Evolutionary conservation across 2,888 invertebrate genomes (phyloP).

Genomic region (Rhogogaster chlorosoma): DNA sequence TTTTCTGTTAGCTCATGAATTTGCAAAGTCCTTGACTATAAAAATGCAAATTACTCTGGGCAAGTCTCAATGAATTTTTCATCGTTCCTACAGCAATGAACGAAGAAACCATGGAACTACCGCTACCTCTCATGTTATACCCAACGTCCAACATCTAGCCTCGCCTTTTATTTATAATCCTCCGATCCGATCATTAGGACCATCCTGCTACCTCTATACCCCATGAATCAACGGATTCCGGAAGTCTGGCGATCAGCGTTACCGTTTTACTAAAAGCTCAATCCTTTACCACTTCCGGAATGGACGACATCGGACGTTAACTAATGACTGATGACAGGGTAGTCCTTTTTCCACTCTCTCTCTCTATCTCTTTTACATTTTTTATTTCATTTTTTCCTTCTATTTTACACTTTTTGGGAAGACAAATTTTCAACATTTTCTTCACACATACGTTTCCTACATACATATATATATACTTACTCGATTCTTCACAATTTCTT

Average conservation of each 20-base stretch:
- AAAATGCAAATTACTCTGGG: constrained; percentile 47
- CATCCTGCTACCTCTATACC: not conserved
- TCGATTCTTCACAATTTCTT: not conserved
- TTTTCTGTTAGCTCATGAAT: constrained; percentile 48
- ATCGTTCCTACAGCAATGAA: constrained; percentile 35
- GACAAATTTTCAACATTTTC: not conserved
- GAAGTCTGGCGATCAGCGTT: not conserved
- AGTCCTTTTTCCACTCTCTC: not conserved
- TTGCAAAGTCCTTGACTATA: constrained; percentile 50
- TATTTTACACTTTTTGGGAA: not conserved
- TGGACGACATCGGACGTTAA: not conserved
- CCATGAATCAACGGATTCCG: constrained; percentile 27
- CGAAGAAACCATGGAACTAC: constrained; percentile 30
- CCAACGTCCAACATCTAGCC: not conserved
- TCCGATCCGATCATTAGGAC: constrained; percentile 16
- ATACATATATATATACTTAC: not conserved
- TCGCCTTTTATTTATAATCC: constrained; percentile 18
- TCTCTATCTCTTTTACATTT: too few species aligned
- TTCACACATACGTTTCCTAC: not conserved
- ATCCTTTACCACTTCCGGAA: constrained; percentile 9
- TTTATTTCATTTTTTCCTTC: not conserved
- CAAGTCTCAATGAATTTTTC: constrained; percentile 51
- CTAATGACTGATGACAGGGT: constrained; percentile 12
- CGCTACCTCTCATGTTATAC: constrained; percentile 2
- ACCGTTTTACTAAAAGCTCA: constrained; percentile 33